Percentiles rank a stretch among this genome's conserved stretches.
Evolutionary conservation across 2,797 vertebrate species (phyloP).

Genomic region (Betta splendens): DNA sequence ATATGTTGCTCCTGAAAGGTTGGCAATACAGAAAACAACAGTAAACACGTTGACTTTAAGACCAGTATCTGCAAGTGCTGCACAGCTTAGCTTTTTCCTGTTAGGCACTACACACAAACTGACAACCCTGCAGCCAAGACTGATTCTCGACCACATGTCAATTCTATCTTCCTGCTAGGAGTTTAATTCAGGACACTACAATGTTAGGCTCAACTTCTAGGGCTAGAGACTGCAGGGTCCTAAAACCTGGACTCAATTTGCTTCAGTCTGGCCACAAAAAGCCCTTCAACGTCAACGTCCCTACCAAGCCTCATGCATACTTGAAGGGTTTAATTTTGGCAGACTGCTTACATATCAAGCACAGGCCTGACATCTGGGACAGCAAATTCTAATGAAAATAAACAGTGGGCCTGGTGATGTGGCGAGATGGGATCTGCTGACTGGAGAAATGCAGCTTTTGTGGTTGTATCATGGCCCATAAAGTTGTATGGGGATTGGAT

Average conservation of each 20-base stretch:
- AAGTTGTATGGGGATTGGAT: conserved; percentile 35
- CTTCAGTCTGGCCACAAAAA: conserved; percentile 56
- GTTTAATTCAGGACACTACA: conserved; percentile 42
- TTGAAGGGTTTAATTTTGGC: conserved; percentile 35
- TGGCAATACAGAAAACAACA: conserved; percentile 25
- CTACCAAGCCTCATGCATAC: conserved; percentile 18
- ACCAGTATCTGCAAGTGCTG: no score
- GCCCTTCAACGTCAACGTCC: conserved; percentile 28
- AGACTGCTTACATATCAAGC: conserved; percentile 37
- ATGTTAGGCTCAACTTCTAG: conserved; percentile 21
- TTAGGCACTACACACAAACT: background rate
- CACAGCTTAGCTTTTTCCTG: no score
- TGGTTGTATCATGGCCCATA: conserved; percentile 36
- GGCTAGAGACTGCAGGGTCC: conserved; percentile 26
- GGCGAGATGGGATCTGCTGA: conserved; percentile 50
- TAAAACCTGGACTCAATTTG: conserved; percentile 56
- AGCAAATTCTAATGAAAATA: conserved; percentile 49
- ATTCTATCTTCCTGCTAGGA: background rate
- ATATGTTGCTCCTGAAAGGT: conserved; percentile 35
- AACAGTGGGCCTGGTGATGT: conserved; percentile 52
- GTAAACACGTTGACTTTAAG: conserved; percentile 18
- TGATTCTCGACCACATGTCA: conserved; percentile 33
- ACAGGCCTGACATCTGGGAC: conserved; percentile 26
- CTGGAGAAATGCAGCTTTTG: conserved; percentile 52
- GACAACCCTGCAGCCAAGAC: conserved; percentile 20